Evolutionary conservation across 2,888 invertebrate genomes (phyloP).

Genomic region (Teinopalpus imperialis): DNA sequence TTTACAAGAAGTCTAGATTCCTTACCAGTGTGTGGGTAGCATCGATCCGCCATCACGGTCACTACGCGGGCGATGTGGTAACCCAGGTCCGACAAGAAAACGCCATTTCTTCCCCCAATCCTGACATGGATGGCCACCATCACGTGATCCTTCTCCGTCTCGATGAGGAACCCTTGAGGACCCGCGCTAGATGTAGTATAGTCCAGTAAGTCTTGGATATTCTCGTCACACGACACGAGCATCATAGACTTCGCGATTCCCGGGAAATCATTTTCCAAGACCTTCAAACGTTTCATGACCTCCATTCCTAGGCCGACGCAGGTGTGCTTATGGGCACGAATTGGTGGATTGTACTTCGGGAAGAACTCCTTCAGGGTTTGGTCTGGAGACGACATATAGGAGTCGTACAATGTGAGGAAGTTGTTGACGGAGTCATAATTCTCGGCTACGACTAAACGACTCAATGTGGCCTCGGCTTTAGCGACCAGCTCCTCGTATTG

Average conservation of each 20-base stretch:
- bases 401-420: slow-evolving; percentile 86
- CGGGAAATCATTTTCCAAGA: slow-evolving; percentile 83
- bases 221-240: slow-evolving; percentile 95
- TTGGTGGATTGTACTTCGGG: slow-evolving; percentile 91
- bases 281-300: slow-evolving; percentile 86
- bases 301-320: slow-evolving; percentile 95
- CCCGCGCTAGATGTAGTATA: slow-evolving; percentile 84
- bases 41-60: slow-evolving; percentile 92
- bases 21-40: slow-evolving; percentile 94
- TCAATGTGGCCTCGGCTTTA: slow-evolving; percentile 91
- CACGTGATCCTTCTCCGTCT: slow-evolving; percentile 94
- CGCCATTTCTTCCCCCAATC: slow-evolving; percentile 88
- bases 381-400: slow-evolving; percentile 85
- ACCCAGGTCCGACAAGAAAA: slow-evolving; percentile 93
- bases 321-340: slow-evolving; percentile 91
- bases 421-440: slow-evolving; percentile 96
- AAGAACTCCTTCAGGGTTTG: slow-evolving; percentile 88
- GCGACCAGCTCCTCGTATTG: slow-evolving; percentile 92
- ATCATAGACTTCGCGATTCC: slow-evolving; percentile 86
- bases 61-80: slow-evolving; percentile 94
- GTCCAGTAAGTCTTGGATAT: slow-evolving; percentile 83
- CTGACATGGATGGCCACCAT: slow-evolving; percentile 89
- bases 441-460: slow-evolving; percentile 91
- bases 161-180: slow-evolving; percentile 82
- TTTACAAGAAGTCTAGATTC: too few species aligned